Evolutionary conservation across 2,113 vertebrate genomes (phyloP).

Genomic region (Dasyornis broadbenti): DNA sequence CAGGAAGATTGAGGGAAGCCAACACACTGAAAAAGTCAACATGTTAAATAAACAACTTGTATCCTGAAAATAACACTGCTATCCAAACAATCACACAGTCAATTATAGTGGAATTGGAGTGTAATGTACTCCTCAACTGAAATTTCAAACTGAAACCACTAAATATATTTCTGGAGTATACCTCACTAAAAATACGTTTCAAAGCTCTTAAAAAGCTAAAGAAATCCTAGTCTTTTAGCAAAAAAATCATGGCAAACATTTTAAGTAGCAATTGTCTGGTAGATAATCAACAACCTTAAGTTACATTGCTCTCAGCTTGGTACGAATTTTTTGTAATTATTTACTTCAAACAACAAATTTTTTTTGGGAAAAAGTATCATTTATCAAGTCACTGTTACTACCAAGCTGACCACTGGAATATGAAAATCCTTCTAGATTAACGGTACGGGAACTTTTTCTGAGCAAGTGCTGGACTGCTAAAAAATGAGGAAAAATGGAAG

Average conservation of each 20-base stretch:
- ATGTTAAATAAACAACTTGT: not conserved
- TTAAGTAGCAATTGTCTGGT: not conserved
- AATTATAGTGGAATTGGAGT: not conserved
- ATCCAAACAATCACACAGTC: not conserved
- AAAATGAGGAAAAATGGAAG: not conserved
- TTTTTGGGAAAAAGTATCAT: rapidly evolving
- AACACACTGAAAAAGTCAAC: slow-evolving; percentile 76
- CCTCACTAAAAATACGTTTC: not conserved
- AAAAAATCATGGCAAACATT: not conserved
- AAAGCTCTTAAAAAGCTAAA: not conserved
- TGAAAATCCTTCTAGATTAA: not conserved
- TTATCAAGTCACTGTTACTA: not conserved
- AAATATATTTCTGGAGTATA: not conserved
- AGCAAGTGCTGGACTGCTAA: not conserved
- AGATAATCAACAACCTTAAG: not conserved
- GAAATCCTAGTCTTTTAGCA: not conserved
- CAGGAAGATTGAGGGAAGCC: slow-evolving; percentile 96
- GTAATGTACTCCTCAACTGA: not conserved
- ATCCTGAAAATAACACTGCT: not conserved
- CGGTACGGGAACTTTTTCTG: not conserved
- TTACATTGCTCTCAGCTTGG: not conserved
- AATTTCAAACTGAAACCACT: not conserved
- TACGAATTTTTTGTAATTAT: not conserved
- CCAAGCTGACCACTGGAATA: not conserved
- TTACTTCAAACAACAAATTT: not conserved